These are phyloP conservation scores for Strigamia maritima DNA, from an alignment of 2,888 invertebrate genomes.

Conservation along the genomic window DNA sequence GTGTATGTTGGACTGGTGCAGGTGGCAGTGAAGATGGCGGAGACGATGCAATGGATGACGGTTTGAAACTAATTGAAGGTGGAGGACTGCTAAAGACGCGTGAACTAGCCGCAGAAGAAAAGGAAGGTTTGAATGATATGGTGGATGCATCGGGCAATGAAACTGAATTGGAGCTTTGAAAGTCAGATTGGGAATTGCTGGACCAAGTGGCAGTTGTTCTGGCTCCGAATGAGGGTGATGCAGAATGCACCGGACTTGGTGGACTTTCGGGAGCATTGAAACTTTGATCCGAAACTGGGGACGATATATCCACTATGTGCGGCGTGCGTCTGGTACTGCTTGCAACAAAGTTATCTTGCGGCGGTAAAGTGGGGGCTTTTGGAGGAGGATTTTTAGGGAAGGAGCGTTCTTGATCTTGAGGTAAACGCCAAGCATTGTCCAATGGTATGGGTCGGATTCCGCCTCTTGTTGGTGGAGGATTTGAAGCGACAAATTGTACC, in stretches of 20 bases:
- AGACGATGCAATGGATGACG: neutral
- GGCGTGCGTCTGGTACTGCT: constrained; percentile 13
- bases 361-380: neutral
- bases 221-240: neutral
- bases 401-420: constrained; percentile 28
- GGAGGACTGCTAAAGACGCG: neutral
- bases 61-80: neutral
- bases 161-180: neutral
- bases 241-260: neutral
- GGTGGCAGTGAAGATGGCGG: neutral
- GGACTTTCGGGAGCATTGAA: neutral
- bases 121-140: neutral
- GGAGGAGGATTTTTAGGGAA: constrained; percentile 17
- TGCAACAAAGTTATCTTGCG: neutral
- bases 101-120: neutral
- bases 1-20: neutral
- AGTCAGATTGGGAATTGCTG: neutral
- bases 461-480: neutral
- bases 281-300: neutral
- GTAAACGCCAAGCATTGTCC: constrained; percentile 27
- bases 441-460: neutral
- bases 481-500: constrained; percentile 35
- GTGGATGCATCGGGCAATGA: neutral
- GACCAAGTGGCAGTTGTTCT: neutral
- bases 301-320: neutral